Evolutionary conservation across 2,888 invertebrate species (phyloP).

Genomic region (Papilio elwesi): DNA sequence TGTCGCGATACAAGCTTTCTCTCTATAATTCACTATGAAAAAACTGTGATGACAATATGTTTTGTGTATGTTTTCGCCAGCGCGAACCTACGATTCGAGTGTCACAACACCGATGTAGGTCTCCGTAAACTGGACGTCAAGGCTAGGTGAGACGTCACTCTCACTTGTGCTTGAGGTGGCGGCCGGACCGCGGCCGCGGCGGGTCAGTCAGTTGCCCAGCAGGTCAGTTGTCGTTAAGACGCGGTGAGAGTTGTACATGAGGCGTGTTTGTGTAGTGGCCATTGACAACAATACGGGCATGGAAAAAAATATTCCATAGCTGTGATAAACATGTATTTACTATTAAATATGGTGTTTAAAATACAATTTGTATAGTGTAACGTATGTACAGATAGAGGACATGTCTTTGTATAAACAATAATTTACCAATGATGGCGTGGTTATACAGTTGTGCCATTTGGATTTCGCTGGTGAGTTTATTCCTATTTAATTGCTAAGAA

Average conservation of each 20-base stretch:
- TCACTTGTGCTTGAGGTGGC: slow-evolving; percentile 7
- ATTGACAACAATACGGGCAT: slow-evolving; percentile 9
- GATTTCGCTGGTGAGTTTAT: slow-evolving; percentile 62
- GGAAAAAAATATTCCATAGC: slow-evolving; percentile 13
- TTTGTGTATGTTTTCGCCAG: too few species aligned
- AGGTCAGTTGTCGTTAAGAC: slow-evolving; percentile 57
- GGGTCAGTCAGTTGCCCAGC: slow-evolving; percentile 20
- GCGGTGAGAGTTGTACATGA: slow-evolving; percentile 54
- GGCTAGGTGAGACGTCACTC: slow-evolving; percentile 33
- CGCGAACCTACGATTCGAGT: too few species aligned
- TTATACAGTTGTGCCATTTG: slow-evolving; percentile 58
- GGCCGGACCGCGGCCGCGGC: slow-evolving; percentile 41
- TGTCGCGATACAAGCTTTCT: too few species aligned
- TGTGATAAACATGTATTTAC: slow-evolving; percentile 29
- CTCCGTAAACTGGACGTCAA: slow-evolving; percentile 40
- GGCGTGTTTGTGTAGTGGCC: slow-evolving; percentile 40
- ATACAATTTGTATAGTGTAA: slow-evolving; percentile 49
- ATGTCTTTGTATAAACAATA: slow-evolving; percentile 38
- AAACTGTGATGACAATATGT: too few species aligned
- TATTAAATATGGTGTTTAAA: slow-evolving; percentile 45
- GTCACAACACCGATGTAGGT: slow-evolving; percentile 11
- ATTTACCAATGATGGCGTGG: slow-evolving; percentile 60
- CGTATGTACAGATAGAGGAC: slow-evolving; percentile 13
- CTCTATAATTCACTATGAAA: too few species aligned
- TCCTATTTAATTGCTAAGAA: slow-evolving; percentile 2